phyloP scores from a whole-genome alignment of 2,797 vertebrate genomes.

The Nasua narica region DNA sequence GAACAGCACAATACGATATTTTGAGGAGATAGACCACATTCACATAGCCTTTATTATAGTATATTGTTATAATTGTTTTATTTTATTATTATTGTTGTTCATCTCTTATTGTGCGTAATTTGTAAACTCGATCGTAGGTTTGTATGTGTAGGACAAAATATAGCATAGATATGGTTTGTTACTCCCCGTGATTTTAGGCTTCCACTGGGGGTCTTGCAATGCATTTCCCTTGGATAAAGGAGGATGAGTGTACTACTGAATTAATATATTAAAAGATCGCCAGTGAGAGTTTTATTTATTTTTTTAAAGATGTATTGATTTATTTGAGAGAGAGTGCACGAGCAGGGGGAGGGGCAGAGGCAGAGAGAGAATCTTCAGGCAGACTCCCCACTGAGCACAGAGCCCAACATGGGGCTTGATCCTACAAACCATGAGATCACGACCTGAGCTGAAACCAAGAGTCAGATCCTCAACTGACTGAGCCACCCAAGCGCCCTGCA shows the following conservation, averaged over 20 bases:
- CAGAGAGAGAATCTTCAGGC: not conserved
- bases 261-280: constrained; percentile 2
- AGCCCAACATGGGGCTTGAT: not conserved
- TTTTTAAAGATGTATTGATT: not conserved
- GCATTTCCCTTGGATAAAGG: not conserved
- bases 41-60: not conserved
- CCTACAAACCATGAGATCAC: not conserved
- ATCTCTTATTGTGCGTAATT: not conserved
- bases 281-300: not conserved
- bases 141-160: not conserved
- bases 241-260: not conserved
- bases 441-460: not conserved
- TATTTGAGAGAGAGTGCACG: not conserved
- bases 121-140: not conserved
- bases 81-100: not conserved
- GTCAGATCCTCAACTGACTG: not conserved
- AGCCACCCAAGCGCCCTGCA: not conserved
- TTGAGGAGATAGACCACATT: not conserved
- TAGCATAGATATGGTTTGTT: not conserved
- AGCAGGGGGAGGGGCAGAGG: not conserved
- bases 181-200: not conserved
- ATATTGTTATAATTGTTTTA: not conserved
- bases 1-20: not conserved
- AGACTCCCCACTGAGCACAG: not conserved
- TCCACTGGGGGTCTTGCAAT: not conserved